Conservation (phyloP, 2,888 invertebrate genomes). For the Aspidiotus rigidus region DNA sequence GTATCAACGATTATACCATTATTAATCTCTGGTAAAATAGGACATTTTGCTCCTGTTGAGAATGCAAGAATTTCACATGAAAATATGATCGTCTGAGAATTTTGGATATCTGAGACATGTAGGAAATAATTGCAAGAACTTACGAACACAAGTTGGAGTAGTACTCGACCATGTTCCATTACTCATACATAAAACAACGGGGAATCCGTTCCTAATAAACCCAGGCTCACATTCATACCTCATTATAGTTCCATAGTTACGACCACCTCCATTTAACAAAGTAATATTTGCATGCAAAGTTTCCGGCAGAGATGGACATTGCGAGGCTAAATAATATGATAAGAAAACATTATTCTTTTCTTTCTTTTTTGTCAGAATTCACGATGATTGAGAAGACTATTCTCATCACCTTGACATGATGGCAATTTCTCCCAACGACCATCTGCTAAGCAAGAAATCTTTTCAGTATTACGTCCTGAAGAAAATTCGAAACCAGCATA, state of each 20-base stretch:
- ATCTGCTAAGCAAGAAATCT: slow-evolving; percentile 78
- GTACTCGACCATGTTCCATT: slow-evolving; percentile 92
- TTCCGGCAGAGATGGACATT: slow-evolving; percentile 77
- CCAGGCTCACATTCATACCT: slow-evolving; percentile 87
- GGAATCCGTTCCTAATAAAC: slow-evolving; percentile 76
- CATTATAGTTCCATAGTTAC: slow-evolving; percentile 87
- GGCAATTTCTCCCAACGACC: slow-evolving; percentile 90
- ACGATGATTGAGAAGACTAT: neutral
- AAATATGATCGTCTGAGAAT: slow-evolving; percentile 14
- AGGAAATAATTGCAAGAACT: slow-evolving; percentile 39
- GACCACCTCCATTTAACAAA: slow-evolving; percentile 77
- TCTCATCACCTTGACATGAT: slow-evolving; percentile 63
- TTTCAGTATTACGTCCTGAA: slow-evolving; percentile 75
- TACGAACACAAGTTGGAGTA: slow-evolving; percentile 75
- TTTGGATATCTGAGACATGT: neutral
- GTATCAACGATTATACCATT: slow-evolving; percentile 80
- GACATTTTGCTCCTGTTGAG: slow-evolving; percentile 54
- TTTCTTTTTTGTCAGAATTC: neutral
- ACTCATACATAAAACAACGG: slow-evolving; percentile 86
- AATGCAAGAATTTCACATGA: neutral
- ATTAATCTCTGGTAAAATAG: slow-evolving; percentile 66
- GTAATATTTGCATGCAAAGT: slow-evolving; percentile 79
- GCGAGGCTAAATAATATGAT: slow-evolving; percentile 58
- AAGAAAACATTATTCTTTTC: neutral
- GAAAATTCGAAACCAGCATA: slow-evolving; percentile 93